These are phyloP conservation scores for Chloebia gouldiae DNA, from an alignment of 2,113 vertebrate genomes.

Conservation along the genomic window DNA sequence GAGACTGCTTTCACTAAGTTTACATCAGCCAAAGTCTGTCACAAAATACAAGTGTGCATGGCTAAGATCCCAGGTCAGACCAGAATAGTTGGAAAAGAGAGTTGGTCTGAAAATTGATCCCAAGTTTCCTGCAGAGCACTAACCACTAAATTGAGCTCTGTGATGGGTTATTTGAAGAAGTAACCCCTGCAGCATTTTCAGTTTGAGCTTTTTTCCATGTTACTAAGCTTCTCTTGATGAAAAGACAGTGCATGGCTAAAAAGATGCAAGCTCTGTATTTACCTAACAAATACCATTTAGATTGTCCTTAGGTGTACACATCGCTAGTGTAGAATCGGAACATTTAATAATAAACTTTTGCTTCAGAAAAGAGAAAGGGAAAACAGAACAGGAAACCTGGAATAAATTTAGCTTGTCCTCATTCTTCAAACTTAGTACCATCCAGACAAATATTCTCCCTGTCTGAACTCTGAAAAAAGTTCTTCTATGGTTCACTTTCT, in stretches of 20 bases:
- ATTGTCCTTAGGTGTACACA: not conserved
- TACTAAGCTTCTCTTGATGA: not conserved
- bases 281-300: not conserved
- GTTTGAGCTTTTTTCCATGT: not conserved
- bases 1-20: not conserved
- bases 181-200: not conserved
- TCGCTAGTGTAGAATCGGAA: accelerated
- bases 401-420: conserved; percentile 56
- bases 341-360: conserved; percentile 11
- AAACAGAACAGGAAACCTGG: conserved; percentile 59
- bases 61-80: conserved; percentile 10
- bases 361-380: not conserved
- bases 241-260: not conserved
- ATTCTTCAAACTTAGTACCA: conserved; percentile 42
- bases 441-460: conserved; percentile 36
- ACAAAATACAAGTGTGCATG: not conserved
- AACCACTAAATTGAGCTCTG: conserved; percentile 10
- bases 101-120: conserved; percentile 24
- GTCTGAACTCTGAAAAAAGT: not conserved
- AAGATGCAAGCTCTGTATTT: not conserved
- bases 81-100: conserved; percentile 11
- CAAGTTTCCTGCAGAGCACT: conserved; percentile 26
- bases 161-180: not conserved
- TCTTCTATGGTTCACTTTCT: not conserved
- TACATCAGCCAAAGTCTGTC: not conserved